phyloP scores from a whole-genome alignment of 2,113 vertebrate genomes.

The Thalassarche chlororhynchos region DNA sequence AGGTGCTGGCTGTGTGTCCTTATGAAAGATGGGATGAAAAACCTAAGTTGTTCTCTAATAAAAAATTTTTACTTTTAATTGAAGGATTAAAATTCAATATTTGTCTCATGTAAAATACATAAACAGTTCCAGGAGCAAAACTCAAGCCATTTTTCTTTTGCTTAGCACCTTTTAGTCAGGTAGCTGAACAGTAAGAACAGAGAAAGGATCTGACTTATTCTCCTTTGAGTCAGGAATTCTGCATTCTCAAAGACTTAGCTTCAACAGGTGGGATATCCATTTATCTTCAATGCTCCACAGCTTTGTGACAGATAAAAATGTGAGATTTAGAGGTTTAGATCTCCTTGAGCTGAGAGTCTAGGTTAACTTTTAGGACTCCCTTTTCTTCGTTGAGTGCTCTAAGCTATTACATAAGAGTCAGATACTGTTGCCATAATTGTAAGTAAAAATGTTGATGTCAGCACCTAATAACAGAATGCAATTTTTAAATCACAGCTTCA shows the following conservation, averaged over 20 bases:
- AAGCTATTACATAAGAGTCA: neutral
- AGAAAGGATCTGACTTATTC: neutral
- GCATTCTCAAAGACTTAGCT: neutral
- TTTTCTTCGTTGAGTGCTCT: neutral
- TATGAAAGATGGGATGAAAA: neutral
- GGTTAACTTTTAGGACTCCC: neutral
- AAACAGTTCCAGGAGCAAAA: neutral
- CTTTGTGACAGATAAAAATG: neutral
- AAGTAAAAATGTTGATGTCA: neutral
- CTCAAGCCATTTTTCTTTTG: neutral
- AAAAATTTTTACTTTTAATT: neutral
- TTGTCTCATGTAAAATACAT: neutral
- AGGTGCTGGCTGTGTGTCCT: neutral
- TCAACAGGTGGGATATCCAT: neutral
- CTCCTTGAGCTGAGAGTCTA: neutral
- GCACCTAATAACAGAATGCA: neutral
- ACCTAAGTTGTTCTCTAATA: neutral
- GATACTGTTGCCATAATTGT: neutral
- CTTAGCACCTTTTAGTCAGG: neutral
- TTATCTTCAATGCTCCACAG: neutral
- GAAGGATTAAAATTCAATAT: neutral
- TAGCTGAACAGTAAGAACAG: neutral
- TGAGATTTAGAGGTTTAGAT: neutral
- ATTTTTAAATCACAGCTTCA: neutral
- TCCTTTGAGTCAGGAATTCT: neutral